Evolutionary conservation across 2,888 invertebrate species (phyloP), one percentile per base, ranked within the genome.

Genomic region (Synanthedon vespiformis): DNA sequence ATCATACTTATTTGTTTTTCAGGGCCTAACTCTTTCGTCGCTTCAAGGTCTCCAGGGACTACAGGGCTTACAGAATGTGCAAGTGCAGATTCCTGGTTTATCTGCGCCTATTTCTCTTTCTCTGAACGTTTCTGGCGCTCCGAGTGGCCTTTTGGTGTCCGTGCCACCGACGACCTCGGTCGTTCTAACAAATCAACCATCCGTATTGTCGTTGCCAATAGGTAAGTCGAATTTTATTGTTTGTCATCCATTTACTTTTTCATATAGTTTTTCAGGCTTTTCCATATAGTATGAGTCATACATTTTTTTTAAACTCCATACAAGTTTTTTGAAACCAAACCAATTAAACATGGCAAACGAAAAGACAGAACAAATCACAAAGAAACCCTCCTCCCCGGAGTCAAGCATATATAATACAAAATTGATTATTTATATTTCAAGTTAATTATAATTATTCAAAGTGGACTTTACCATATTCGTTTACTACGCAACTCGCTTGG

Each of bases 81-180:
- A 94, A 84, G 92, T 94, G 50, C 95, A 95, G 71, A 91, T 95
- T 65, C 94, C 95, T 11, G 95, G 94, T 47, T 90, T 95, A 53
- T 90, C 94, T n/a, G 94, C 95, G 61, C 95, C 95, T 4, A 94
- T 95, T 63, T 95, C 95, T 51, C 82, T 94, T 64, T 92, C 93
- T 47, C 79, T 94, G 56, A 92, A 91, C 63, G 91, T 92, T 58
- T 92, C 94, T 44, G 91, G 93, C 40, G 90, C 92, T 40, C 88
- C 88, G 6, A 86, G 85, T 51, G 92, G 92, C 50, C 85, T 92
- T 54, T 84, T 93, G 54, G 92, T 92, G 54, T 92, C 92, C 48
- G 90, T 92, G 57, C 92, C 92, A 54, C 78, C 88, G 50, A 80
- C 89, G 53, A 79, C 83, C 2, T 80, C 85, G 53, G 89, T 77